Evolutionary conservation across 2,888 invertebrate genomes (phyloP).

Genomic region (Eupithecia abbreviata): DNA sequence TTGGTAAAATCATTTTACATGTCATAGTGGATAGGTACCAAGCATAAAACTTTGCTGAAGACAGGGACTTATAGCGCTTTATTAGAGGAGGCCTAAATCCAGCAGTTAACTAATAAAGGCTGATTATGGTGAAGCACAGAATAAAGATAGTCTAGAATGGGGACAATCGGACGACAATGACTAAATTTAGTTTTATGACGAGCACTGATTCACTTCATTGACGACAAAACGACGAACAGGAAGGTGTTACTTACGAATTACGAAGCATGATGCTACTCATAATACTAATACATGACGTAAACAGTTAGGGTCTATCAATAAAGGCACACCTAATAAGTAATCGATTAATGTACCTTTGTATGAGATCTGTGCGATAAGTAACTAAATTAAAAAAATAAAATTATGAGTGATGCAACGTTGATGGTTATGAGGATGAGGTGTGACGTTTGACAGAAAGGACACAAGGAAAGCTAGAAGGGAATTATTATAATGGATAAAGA

Average conservation of each 20-base stretch:
- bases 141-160: not conserved
- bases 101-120: too few species aligned
- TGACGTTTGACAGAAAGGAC: not conserved
- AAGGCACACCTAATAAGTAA: not conserved
- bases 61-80: too few species aligned
- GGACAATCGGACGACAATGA: not conserved
- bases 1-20: too few species aligned
- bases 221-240: slow-evolving; percentile 34
- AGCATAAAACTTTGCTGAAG: not conserved
- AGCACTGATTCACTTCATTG: slow-evolving; percentile 28
- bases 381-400: too few species aligned
- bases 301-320: not conserved
- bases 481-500: not conserved
- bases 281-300: not conserved
- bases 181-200: not conserved
- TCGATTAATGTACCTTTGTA: not conserved
- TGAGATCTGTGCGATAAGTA: not conserved
- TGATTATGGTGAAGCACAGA: too few species aligned
- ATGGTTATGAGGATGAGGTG: not conserved
- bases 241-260: slow-evolving; percentile 30
- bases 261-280: slow-evolving; percentile 20
- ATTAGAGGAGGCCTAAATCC: too few species aligned
- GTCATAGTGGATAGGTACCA: too few species aligned
- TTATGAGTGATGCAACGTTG: not conserved
- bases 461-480: not conserved